These are phyloP conservation scores for Neelides folsomi DNA, from an alignment of 2,888 invertebrate genomes.

Conservation along the genomic window DNA sequence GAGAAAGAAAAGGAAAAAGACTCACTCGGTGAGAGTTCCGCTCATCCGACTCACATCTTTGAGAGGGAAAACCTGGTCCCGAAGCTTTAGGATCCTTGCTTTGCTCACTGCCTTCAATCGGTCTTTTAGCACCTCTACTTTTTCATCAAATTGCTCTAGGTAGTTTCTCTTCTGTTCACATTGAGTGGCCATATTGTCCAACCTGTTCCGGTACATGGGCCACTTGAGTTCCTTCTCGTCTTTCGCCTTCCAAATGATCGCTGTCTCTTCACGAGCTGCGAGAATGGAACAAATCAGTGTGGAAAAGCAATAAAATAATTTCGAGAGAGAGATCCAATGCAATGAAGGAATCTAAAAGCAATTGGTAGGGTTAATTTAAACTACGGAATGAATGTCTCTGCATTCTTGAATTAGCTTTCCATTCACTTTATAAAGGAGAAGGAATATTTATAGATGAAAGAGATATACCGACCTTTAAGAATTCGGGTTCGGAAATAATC, in stretches of 20 bases:
- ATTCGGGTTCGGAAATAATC: conserved; percentile 13
- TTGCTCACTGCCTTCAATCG: conserved; percentile 48
- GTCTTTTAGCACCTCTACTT: conserved; percentile 43
- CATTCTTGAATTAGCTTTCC: no score
- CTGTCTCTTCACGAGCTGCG: conserved; percentile 36
- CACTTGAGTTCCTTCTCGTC: conserved; percentile 39
- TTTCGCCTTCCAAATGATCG: conserved; percentile 39
- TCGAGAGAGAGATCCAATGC: no score
- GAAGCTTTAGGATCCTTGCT: conserved; percentile 48
- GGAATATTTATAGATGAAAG: neutral
- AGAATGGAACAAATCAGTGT: neutral
- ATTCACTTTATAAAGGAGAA: conserved; percentile 1
- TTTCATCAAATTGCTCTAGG: conserved; percentile 42
- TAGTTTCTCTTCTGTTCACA: conserved; percentile 43
- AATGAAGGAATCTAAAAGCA: no score
- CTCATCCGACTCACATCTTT: conserved; percentile 36
- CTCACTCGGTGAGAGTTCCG: neutral
- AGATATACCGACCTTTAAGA: conserved; percentile 11
- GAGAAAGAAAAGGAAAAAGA: no score
- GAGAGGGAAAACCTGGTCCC: conserved; percentile 57
- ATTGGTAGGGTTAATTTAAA: no score
- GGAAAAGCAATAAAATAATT: neutral
- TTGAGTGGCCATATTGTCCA: conserved; percentile 48
- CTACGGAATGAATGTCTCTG: no score
- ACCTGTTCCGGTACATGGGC: conserved; percentile 50